Conservation (phyloP, 2,888 invertebrate genomes). For the Andrena trimmerana region DNA sequence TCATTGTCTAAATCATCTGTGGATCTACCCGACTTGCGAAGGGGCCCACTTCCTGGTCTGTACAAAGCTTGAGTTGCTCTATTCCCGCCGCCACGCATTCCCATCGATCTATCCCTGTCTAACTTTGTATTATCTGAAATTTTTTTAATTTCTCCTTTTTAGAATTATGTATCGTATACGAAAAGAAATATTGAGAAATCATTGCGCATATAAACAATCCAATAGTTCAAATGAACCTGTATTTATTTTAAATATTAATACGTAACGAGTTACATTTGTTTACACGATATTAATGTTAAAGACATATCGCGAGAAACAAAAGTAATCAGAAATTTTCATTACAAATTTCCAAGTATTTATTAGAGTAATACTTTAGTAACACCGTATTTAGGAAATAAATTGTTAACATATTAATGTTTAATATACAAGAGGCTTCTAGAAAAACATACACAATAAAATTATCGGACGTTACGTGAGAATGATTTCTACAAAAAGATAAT, state of each 20-base stretch:
- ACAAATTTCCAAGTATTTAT: background rate
- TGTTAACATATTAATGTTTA: background rate
- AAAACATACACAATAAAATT: background rate
- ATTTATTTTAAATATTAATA: slow-evolving; percentile 14
- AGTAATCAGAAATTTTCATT: background rate
- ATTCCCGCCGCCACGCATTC: slow-evolving; percentile 87
- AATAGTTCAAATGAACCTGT: background rate
- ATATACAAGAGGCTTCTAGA: background rate
- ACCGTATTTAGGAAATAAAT: background rate
- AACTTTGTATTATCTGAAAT: slow-evolving; percentile 74
- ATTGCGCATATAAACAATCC: background rate
- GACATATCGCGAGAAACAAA: background rate
- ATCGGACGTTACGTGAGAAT: background rate
- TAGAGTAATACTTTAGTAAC: background rate
- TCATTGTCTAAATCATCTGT: slow-evolving; percentile 87
- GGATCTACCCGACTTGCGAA: slow-evolving; percentile 89
- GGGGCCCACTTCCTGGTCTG: slow-evolving; percentile 91
- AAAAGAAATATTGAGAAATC: background rate
- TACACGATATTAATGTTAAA: slow-evolving; percentile 6
- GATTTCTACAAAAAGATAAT: background rate
- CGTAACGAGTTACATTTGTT: slow-evolving; percentile 8
- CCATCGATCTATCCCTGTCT: slow-evolving; percentile 81
- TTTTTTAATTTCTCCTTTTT: background rate
- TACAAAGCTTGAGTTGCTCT: slow-evolving; percentile 91
- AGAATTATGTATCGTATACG: background rate